Conservation (phyloP, 2,888 invertebrate species). For the Ichneumoninae sp. region DNA sequence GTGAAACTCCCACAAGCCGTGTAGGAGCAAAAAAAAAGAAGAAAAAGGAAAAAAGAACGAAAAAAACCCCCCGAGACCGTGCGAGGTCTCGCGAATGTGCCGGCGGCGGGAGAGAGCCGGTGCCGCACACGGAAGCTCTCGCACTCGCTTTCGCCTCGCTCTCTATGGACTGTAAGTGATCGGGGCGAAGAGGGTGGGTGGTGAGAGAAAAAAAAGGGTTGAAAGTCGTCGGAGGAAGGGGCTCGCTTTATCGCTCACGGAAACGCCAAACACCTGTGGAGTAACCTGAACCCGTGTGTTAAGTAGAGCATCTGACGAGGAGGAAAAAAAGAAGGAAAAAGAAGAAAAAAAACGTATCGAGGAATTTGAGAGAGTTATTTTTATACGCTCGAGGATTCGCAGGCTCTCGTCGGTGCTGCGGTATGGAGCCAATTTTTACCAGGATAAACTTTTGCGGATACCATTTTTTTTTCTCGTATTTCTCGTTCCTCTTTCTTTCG, state of each 20-base stretch:
- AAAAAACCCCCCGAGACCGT: slow-evolving; percentile 57
- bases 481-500: neutral
- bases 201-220: slow-evolving; percentile 76
- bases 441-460: slow-evolving; percentile 18
- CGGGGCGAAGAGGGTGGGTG: slow-evolving; percentile 68
- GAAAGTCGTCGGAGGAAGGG: slow-evolving; percentile 78
- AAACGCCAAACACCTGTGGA: slow-evolving; percentile 84
- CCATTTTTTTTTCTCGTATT: neutral
- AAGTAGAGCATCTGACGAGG: slow-evolving; percentile 69
- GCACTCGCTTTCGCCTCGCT: slow-evolving; percentile 62
- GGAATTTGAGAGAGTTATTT: slow-evolving; percentile 56
- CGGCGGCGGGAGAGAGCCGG: slow-evolving; percentile 46
- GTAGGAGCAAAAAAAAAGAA: slow-evolving; percentile 4
- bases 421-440: slow-evolving; percentile 25
- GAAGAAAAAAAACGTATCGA: slow-evolving; percentile 48
- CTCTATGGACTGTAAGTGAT: slow-evolving; percentile 78
- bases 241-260: slow-evolving; percentile 83
- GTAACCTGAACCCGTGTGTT: slow-evolving; percentile 70
- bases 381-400: slow-evolving; percentile 51
- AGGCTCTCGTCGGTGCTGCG: slow-evolving; percentile 21
- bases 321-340: slow-evolving; percentile 43
- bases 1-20: slow-evolving; percentile 21
- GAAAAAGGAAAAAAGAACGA: neutral
- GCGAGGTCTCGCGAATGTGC: slow-evolving; percentile 66
- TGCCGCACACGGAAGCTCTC: slow-evolving; percentile 60